Percentiles rank a stretch among this genome's conserved stretches.
Conservation (phyloP, 2,113 vertebrate genomes). For the Ramphastos sulfuratus region DNA sequence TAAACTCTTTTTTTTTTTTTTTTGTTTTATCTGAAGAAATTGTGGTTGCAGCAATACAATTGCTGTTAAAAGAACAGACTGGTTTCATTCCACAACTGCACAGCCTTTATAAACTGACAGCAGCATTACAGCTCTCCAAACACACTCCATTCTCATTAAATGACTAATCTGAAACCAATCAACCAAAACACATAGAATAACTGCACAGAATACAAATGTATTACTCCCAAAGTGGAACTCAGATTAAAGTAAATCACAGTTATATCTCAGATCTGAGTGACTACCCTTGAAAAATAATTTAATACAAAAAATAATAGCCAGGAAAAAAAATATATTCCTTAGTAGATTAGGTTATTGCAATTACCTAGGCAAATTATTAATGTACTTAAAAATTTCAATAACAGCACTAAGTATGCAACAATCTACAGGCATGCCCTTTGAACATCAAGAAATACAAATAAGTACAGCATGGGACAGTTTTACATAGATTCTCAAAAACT, state of each 20-base stretch:
- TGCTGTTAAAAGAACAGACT: slow-evolving; percentile 53
- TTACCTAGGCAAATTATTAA: background rate
- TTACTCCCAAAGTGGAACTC: slow-evolving; percentile 26
- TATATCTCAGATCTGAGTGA: slow-evolving; percentile 29
- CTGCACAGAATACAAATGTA: slow-evolving; percentile 58
- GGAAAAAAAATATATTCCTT: background rate
- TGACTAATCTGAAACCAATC: slow-evolving; percentile 76
- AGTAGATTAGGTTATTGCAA: background rate
- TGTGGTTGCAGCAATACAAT: slow-evolving; percentile 20
- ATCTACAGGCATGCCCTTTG: background rate
- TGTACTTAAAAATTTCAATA: background rate
- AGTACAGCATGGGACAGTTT: background rate
- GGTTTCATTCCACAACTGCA: slow-evolving; percentile 63
- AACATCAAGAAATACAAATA: slow-evolving; percentile 12
- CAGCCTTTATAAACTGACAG: slow-evolving; percentile 74
- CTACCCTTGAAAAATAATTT: slow-evolving; percentile 20
- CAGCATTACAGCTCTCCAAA: slow-evolving; percentile 71
- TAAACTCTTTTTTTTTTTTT: slow-evolving; percentile 13
- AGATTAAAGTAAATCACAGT: slow-evolving; percentile 57
- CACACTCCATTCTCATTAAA: slow-evolving; percentile 83
- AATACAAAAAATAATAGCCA: background rate
- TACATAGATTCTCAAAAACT: background rate
- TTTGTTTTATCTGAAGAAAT: slow-evolving; percentile 42
- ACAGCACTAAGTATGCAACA: background rate
- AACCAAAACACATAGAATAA: slow-evolving; percentile 62